Evolutionary conservation across 2,113 vertebrate species (phyloP), one percentile per base, ranked within the genome.

Genomic region (Nyctereutes procyonoides): DNA sequence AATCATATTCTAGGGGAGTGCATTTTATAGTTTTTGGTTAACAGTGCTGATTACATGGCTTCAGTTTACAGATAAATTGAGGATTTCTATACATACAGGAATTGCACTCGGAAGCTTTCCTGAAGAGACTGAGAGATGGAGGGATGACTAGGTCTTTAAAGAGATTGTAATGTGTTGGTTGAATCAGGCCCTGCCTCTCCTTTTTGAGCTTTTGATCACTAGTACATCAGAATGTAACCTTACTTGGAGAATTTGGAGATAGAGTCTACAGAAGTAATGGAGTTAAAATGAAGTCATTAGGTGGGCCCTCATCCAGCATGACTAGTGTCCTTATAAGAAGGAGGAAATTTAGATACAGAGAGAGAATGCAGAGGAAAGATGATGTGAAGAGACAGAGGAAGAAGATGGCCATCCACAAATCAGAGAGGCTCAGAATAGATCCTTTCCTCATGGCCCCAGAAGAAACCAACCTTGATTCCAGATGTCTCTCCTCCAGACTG

Each of bases 281-380:
- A 38, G 26, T 69, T 95, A 69, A 93, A 92, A 62, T 43, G 28
- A 90, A 94, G n/a, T 65, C 73, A 20, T 58, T 82, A 71, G 35
- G 1, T 86, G 28, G 60, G 20, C 4, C 12, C 14, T 85, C 76
- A 53, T 90, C 5, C 28, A 56, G 4, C 12, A 63, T 60, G 65
- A 58, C n/a, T 19, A 8, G 30, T 55, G 9, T 84, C 19, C 17
- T 95, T 51, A 65, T 86, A 48, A 17, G 48, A 90, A 35, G 24
- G 14, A 20, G 35, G 14, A 56, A 7, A 65, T 82, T 35, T 88
- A 38, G 51, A 51, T 24, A 30, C 28, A 62, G 51, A 80, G 30
- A 32, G 38, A 90, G 43, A 58, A 83, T 19, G 9, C 10, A 60
- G 22, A 80, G 14, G 53, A 35, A 69, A 87, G 85, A 62, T 56